Base-by-base conservation (phyloP, 2,113 vertebrate genomes). In the Trogon surrucura region DNA sequence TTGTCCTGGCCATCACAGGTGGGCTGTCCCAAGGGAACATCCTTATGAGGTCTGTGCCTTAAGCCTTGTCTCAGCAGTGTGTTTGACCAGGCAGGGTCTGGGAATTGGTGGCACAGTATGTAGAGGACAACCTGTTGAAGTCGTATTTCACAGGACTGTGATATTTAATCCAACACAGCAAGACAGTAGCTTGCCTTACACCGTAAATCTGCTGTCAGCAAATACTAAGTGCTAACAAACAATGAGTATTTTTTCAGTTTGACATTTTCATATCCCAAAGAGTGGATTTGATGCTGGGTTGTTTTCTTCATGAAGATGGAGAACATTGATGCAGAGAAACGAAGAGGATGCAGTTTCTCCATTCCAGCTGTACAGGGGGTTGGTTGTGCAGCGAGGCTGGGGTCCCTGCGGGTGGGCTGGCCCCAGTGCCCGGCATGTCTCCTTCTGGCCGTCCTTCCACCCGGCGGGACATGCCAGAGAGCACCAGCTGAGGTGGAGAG, bases 331-430 rank as follows among this genome's bases (percentile, higher is more conserved):
- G n/a, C 22, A n/a, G 82, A 92, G 30, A 82, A 93, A 62, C 61
- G 75, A 83, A 62, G 69, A 17, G 74, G 85, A n/a, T 41, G 22
- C 26, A 53, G 48, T 96, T 97, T 80, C 84, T 73, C 38, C 51
- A 97, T 81, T 95, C 95, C 30, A 85, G 90, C 16, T 57, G 64
- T 48, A 97, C 89, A 72, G 61, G 41, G 41, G 41, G 41, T 41
- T 73, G 89, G 15, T 82, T 73, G 23, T 51, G n/a, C 88, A 19
- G 56, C 41, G 12, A 72, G 78, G 32, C n/a, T 54, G 34, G 61
- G 51, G 19, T 10, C 30, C 30, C 64, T 6, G n/a, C 27, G 9
- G 47, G 23, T 9, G 11, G 48, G 29, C 17, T 44, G 21, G 36
- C 75, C 12, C 36, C 22, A 16, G 34, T 3, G 13, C n/a, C 21